Evolutionary conservation across 92 coral and sea anemone species (phyloP), one percentile per base, ranked within the genome.

Genomic region (Isaurus tuberculatus): DNA sequence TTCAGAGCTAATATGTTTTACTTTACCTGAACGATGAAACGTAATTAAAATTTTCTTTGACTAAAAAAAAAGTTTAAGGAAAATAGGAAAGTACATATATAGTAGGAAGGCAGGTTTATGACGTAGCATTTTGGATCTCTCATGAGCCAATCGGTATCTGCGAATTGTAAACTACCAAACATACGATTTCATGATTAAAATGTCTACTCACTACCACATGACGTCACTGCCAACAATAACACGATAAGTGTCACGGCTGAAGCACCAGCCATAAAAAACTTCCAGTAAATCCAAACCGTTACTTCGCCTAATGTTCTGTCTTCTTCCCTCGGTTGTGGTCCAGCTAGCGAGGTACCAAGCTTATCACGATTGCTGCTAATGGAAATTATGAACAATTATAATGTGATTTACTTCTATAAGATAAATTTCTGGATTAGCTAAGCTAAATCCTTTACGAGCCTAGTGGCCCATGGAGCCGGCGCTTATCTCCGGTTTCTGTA

Each of bases 281-380:
- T 60, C 51, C 69, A 33, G 82, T 77, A 77, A 65, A 64, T 58
- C 37, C 36, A 4, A 8, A 8, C 1, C 2, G 82, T 23, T n/a
- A 77, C 70, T 58, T 77, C 82, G 17, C 82, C 82, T 1, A 77
- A 22, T 11, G 9, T 25, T 36, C 82, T 58, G 82, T 77, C 82
- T 77, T 77, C 82, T 17, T 36, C 70, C 10, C 68, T 77, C 25
- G 69, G 82, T 5, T 77, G 49, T 27, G 48, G 53, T 37, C 70
- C 82, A 19, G 60, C 28, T 25, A 15, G 29, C 11, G 70, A 34
- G 7, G 22, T 6, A 1, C 64, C 49, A 19, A 13, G 17, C 51
- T 25, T 61, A 26, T 22, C 68, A 0, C 23, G 53, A 27, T 13
- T 57, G 31, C 70, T 77, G 33, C 36, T 23, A 67, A 58, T 34